Evolutionary conservation across 2,888 invertebrate genomes (phyloP).

Genomic region (Drosophila kanekoi): DNA sequence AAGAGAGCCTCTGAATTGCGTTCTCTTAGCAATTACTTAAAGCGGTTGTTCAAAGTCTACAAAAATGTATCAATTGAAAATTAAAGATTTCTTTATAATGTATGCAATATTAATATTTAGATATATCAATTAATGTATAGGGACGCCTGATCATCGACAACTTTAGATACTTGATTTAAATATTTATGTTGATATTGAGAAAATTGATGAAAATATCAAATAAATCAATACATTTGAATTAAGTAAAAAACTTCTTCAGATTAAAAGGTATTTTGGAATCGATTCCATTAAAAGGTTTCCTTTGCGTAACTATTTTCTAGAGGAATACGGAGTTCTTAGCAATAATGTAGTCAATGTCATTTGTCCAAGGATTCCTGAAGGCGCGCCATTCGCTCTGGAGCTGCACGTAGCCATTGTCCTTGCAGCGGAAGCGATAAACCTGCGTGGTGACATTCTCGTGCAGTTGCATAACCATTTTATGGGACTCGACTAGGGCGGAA

Average conservation of each 20-base stretch:
- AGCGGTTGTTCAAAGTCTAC: no score
- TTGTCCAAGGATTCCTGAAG: slow-evolving; percentile 97
- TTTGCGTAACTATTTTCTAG: slow-evolving; percentile 80
- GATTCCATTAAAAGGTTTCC: neutral
- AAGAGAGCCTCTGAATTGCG: neutral
- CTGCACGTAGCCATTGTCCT: slow-evolving; percentile 89
- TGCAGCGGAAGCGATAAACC: slow-evolving; percentile 92
- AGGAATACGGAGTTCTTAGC: slow-evolving; percentile 93
- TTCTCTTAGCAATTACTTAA: neutral
- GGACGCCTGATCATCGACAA: no score
- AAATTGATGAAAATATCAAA: no score
- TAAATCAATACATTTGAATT: no score
- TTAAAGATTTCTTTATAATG: no score
- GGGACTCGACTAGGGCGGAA: slow-evolving; percentile 91
- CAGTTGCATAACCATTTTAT: slow-evolving; percentile 91
- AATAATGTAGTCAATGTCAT: slow-evolving; percentile 95
- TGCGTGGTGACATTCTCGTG: slow-evolving; percentile 88
- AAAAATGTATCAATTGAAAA: no score
- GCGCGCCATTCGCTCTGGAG: slow-evolving; percentile 94
- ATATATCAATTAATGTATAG: no score
- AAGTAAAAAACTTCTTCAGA: no score
- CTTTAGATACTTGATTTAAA: no score
- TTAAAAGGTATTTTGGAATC: neutral
- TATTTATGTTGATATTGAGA: no score
- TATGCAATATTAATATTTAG: no score